phyloP scores from a whole-genome alignment of 1,140 invertebrate species.

The Thaumatotibia leucotreta region DNA sequence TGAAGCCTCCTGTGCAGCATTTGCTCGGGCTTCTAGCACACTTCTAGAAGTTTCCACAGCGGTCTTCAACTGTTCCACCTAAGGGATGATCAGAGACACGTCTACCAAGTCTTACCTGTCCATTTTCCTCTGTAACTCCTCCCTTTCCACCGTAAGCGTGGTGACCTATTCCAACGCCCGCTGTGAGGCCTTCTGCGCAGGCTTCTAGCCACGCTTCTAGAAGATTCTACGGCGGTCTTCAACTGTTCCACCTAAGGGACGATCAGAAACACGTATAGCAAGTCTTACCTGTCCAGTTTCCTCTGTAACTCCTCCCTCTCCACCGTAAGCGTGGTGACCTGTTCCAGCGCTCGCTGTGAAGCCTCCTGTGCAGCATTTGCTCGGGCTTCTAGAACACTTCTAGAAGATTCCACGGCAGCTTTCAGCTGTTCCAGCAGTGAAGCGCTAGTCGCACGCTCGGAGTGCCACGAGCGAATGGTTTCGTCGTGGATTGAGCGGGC shows the following conservation, averaged over 20 bases:
- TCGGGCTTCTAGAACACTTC: slow-evolving; percentile 80
- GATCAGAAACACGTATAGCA: too few relatives aligned
- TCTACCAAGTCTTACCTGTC: slow-evolving; percentile 70
- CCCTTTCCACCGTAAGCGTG: slow-evolving; percentile 82
- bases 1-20: too few relatives aligned
- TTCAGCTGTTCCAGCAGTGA: slow-evolving; percentile 29
- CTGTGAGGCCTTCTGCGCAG: too few relatives aligned
- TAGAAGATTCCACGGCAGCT: slow-evolving; percentile 74
- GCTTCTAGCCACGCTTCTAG: slow-evolving; percentile 76
- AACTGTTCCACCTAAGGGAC: slow-evolving; percentile 85
- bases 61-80: too few relatives aligned
- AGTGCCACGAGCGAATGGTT: slow-evolving; percentile 51
- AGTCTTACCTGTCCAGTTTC: slow-evolving; percentile 79
- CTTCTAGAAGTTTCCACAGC: too few relatives aligned
- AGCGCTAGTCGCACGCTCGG: slow-evolving; percentile 34
- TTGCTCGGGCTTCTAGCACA: too few relatives aligned
- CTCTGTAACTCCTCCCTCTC: slow-evolving; percentile 86
- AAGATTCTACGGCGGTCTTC: slow-evolving; percentile 45
- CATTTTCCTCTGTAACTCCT: slow-evolving; percentile 86
- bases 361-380: slow-evolving; percentile 80
- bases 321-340: slow-evolving; percentile 81
- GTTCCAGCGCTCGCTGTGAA: slow-evolving; percentile 80
- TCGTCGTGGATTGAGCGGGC: slow-evolving; percentile 63
- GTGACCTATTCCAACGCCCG: too few relatives aligned
- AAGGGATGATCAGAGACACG: too few relatives aligned